Base-by-base conservation (phyloP, 2,113 vertebrate species). In the Cyanoramphus novaezelandiae region DNA sequence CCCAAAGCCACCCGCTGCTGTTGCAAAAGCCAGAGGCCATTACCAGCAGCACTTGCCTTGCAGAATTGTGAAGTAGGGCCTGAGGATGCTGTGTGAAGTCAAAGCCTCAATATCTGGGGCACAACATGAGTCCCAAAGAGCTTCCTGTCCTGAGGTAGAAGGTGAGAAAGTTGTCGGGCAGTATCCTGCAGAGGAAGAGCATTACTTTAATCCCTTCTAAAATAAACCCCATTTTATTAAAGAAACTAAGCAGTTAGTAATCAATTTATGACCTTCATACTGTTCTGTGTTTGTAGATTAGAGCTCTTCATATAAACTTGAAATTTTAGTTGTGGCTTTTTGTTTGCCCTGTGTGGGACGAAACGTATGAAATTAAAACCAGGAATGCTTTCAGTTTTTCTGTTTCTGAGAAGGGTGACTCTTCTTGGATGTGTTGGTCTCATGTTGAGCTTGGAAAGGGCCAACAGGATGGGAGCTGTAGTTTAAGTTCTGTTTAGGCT, bases 401-500 rank as follows among this genome's bases (percentile, higher is more conserved):
- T 59, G 10, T 70, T 92, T 81, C 55, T 81, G n/a, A 70, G 39
- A 69, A 88, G 49, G 28, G 7, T 79, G 72, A 33, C 7, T 46
- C 35, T 13, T 49, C 65, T 49, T 78, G 65, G 29, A 39, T 9
- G 7, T 93, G 20, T 84, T 86, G 31, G 37, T 81, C 25, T 78
- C 39, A 11, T 52, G 55, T 24, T 78, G 80, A 80, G 44, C 80
- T 95, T 75, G 84, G 80, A 79, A 65, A 68, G 12, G 57, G 37
- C 86, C 55, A 79, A 37, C 29, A 29, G 35, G 39, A 53, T 81
- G 10, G 55, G 31, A 91, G 41, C 16, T 65, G 27, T 49, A 89
- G 44, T 37, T 80, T 79, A 82, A 81, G n/a, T 77, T 97, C 50
- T 88, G 63, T 94, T 94, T 78, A 81, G 62, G 78, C 69, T 90